Evolutionary conservation across 2,888 invertebrate genomes (phyloP).

Genomic region (Clusia tigrina): DNA sequence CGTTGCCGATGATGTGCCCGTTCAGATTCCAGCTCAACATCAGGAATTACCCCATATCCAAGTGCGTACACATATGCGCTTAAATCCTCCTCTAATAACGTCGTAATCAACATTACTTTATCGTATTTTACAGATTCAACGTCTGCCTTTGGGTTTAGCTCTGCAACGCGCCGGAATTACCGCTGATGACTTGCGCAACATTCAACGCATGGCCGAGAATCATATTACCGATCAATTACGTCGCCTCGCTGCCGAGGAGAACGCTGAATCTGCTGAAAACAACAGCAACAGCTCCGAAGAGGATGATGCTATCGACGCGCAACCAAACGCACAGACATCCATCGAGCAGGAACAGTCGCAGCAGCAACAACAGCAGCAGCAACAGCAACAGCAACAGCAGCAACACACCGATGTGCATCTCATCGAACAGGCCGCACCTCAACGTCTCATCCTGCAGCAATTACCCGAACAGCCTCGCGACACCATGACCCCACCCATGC

Average conservation of each 20-base stretch:
- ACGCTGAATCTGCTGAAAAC: slow-evolving; percentile 51
- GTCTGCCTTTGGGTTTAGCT: slow-evolving; percentile 61
- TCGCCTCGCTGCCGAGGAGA: slow-evolving; percentile 58
- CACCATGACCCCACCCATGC: slow-evolving; percentile 61
- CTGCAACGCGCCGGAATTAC: slow-evolving; percentile 64
- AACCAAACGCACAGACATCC: slow-evolving; percentile 34
- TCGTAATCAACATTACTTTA: slow-evolving; percentile 6
- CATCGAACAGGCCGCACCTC: slow-evolving; percentile 39
- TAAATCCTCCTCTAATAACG: too few relatives aligned
- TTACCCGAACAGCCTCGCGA: slow-evolving; percentile 61
- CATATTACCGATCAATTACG: slow-evolving; percentile 62
- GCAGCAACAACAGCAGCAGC: slow-evolving; percentile 49
- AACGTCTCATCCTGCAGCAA: slow-evolving; percentile 57
- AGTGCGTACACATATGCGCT: slow-evolving; percentile 37
- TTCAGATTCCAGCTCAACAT: slow-evolving; percentile 54
- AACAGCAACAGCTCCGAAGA: slow-evolving; percentile 51
- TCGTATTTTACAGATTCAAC: slow-evolving; percentile 52
- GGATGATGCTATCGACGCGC: slow-evolving; percentile 36
- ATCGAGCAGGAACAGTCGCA: slow-evolving; percentile 47
- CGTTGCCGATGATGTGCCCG: slow-evolving; percentile 60
- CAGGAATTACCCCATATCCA: slow-evolving; percentile 53
- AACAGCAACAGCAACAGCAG: slow-evolving; percentile 42
- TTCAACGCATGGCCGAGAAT: slow-evolving; percentile 64
- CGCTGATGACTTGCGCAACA: slow-evolving; percentile 63
- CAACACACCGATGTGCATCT: slow-evolving; percentile 58